Evolutionary conservation across 2,888 invertebrate genomes (phyloP).

Genomic region (Hypomecis atomaria): DNA sequence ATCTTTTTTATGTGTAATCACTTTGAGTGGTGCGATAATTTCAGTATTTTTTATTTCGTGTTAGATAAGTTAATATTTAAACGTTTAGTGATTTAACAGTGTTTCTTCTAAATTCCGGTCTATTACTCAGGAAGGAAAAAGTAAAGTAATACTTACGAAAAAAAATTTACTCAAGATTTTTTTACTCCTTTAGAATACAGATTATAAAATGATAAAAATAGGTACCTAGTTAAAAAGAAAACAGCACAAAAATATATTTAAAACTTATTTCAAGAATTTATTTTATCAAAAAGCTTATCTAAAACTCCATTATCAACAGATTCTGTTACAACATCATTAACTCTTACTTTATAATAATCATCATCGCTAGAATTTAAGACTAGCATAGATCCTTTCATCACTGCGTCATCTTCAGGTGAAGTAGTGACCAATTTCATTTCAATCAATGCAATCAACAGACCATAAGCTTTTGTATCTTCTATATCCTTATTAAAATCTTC

Average conservation of each 20-base stretch:
- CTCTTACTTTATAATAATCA: constrained; percentile 54
- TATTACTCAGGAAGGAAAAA: not conserved
- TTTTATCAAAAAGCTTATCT: constrained; percentile 53
- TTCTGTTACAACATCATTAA: constrained; percentile 70
- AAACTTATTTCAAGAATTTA: constrained; percentile 34
- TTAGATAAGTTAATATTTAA: too few relatives aligned
- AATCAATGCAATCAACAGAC: constrained; percentile 65
- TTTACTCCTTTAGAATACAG: too few relatives aligned
- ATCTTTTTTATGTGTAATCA: too few relatives aligned
- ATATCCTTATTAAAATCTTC: constrained; percentile 61
- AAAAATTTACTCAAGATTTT: too few relatives aligned
- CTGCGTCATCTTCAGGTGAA: constrained; percentile 54
- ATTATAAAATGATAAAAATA: too few relatives aligned
- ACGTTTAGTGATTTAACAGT: not conserved
- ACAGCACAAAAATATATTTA: too few relatives aligned
- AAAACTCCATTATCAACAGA: constrained; percentile 61
- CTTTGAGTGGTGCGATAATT: too few relatives aligned
- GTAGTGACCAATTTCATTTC: constrained; percentile 64
- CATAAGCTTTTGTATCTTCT: constrained; percentile 60
- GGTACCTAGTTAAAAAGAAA: not conserved
- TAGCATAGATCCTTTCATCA: constrained; percentile 46
- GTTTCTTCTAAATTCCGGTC: not conserved
- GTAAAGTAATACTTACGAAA: not conserved
- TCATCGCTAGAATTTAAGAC: constrained; percentile 48
- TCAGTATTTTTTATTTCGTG: not conserved